Evolutionary conservation across 2,113 vertebrate genomes (phyloP).

Genomic region (Poeciliopsis turrubarensis): DNA sequence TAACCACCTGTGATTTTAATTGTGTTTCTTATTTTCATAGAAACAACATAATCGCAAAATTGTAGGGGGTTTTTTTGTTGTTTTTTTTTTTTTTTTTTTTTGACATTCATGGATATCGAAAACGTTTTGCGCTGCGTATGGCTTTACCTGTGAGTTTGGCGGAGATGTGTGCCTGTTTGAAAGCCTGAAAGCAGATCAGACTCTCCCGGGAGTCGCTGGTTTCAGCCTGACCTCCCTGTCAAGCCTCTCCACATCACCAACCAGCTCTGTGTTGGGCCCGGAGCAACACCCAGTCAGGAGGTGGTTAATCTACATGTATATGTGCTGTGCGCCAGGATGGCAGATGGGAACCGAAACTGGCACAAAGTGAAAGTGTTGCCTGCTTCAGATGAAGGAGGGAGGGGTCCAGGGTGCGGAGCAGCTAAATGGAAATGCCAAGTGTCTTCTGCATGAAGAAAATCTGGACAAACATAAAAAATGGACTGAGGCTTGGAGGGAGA

Average conservation of each 20-base stretch:
- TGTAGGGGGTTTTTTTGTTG: too few species aligned
- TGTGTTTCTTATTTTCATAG: too few species aligned
- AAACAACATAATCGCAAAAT: too few species aligned
- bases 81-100: too few species aligned
- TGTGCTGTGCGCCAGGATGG: slow-evolving; percentile 53
- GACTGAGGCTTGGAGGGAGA: slow-evolving; percentile 19
- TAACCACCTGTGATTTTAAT: too few species aligned
- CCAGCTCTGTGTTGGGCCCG: slow-evolving; percentile 28
- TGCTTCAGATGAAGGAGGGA: slow-evolving; percentile 44
- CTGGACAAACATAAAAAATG: slow-evolving; percentile 16
- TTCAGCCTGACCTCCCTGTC: slow-evolving; percentile 30
- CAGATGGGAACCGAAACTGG: slow-evolving; percentile 70
- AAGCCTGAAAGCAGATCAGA: neutral
- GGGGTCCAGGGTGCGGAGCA: slow-evolving; percentile 21
- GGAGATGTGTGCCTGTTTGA: neutral
- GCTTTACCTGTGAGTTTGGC: slow-evolving; percentile 33
- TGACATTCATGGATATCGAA: too few species aligned
- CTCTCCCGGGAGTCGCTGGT: slow-evolving; percentile 27
- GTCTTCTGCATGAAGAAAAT: slow-evolving; percentile 27
- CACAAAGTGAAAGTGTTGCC: slow-evolving; percentile 54
- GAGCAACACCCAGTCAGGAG: slow-evolving; percentile 36
- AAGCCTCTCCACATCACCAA: neutral
- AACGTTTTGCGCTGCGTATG: neutral
- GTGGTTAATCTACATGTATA: slow-evolving; percentile 58
- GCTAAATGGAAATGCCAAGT: slow-evolving; percentile 41